phyloP scores from a whole-genome alignment of 2,888 invertebrate species.

The Plebejus anna region DNA sequence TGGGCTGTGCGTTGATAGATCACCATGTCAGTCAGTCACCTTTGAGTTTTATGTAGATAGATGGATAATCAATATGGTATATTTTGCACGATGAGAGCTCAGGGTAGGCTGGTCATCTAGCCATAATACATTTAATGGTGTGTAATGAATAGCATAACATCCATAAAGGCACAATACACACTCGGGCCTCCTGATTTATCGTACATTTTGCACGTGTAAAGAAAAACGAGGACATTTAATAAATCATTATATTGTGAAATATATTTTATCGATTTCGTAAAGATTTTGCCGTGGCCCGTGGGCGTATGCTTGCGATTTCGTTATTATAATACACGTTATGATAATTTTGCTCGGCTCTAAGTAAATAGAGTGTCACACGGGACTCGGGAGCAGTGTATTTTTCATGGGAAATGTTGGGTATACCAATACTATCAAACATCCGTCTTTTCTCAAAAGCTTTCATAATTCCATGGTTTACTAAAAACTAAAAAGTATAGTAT shows the following conservation, averaged over 20 bases:
- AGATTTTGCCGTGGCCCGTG: neutral
- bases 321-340: neutral
- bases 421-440: too few species aligned
- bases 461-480: too few species aligned
- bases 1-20: too few species aligned
- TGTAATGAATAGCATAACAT: constrained; percentile 79
- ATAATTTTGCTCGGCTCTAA: too few species aligned
- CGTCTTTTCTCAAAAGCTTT: too few species aligned
- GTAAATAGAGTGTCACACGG: neutral
- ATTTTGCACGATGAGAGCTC: constrained; percentile 40
- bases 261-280: constrained; percentile 12
- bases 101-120: constrained; percentile 50
- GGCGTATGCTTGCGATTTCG: neutral
- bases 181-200: constrained; percentile 46
- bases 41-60: too few species aligned
- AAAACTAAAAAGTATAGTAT: too few species aligned
- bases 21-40: too few species aligned
- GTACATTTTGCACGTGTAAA: constrained; percentile 19
- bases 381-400: neutral
- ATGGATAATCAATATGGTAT: neutral
- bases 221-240: constrained; percentile 12
- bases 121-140: constrained; percentile 78
- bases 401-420: too few species aligned
- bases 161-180: constrained; percentile 76
- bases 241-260: neutral